phyloP scores from a whole-genome alignment of 2,888 invertebrate genomes.

The Drosophila ustulata region DNA sequence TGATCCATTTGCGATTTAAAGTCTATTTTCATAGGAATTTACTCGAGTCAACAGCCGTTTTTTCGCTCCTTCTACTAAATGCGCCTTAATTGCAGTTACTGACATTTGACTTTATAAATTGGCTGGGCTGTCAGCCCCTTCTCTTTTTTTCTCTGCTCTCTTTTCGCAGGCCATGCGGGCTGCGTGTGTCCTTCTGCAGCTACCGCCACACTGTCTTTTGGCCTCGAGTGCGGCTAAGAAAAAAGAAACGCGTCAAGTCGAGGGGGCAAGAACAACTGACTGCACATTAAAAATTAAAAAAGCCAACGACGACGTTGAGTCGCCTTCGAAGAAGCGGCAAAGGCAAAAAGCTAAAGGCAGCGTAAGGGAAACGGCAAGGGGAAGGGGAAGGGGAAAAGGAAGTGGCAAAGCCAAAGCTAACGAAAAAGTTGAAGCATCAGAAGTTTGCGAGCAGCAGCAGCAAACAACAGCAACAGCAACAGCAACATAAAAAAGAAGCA shows the following conservation, averaged over 20 bases:
- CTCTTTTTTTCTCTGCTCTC: slow-evolving; percentile 13
- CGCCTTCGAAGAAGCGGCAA: slow-evolving; percentile 13
- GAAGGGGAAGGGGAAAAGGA: slow-evolving; percentile 1
- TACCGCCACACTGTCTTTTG: slow-evolving; percentile 11
- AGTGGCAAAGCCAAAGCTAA: slow-evolving; percentile 50
- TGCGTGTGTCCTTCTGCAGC: slow-evolving; percentile 66
- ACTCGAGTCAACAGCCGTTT: slow-evolving; percentile 9
- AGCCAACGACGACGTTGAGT: slow-evolving; percentile 49
- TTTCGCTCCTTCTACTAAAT: slow-evolving; percentile 41
- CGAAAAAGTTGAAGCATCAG: slow-evolving; percentile 56
- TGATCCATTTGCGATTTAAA: not conserved
- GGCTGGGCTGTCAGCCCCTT: slow-evolving; percentile 53
- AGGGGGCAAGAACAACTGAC: slow-evolving; percentile 62
- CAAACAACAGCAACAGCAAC: slow-evolving; percentile 39
- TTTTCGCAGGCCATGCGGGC: slow-evolving; percentile 47
- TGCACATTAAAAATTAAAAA: slow-evolving; percentile 81
- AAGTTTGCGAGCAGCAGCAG: slow-evolving; percentile 48
- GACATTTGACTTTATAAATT: slow-evolving; percentile 79
- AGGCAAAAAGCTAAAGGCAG: slow-evolving; percentile 21
- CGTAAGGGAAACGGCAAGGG: not conserved
- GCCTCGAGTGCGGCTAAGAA: slow-evolving; percentile 24
- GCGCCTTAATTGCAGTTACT: slow-evolving; percentile 78
- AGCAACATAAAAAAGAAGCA: slow-evolving; percentile 50
- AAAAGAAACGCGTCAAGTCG: slow-evolving; percentile 43
- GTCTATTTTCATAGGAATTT: not conserved